Conservation (phyloP, 2,888 invertebrate genomes). For the Pheosia tremula region DNA sequence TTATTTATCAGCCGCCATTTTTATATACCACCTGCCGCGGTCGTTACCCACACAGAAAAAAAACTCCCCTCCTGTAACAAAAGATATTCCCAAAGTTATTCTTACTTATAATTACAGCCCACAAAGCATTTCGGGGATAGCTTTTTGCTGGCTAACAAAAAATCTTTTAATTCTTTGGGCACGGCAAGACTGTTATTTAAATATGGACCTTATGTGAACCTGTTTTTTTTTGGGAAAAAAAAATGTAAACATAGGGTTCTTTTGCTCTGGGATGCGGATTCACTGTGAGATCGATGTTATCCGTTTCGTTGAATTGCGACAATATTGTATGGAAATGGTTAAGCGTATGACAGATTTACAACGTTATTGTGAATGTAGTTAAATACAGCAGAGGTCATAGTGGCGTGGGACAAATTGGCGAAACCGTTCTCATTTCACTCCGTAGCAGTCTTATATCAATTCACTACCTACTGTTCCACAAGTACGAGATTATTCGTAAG, state of each 20-base stretch:
- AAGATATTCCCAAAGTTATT: slow-evolving; percentile 81
- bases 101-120: slow-evolving; percentile 77
- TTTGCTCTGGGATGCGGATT: slow-evolving; percentile 32
- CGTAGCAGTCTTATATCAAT: slow-evolving; percentile 22
- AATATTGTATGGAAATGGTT: slow-evolving; percentile 37
- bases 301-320: slow-evolving; percentile 40
- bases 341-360: slow-evolving; percentile 30
- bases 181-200: slow-evolving; percentile 57
- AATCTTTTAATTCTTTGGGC: slow-evolving; percentile 65
- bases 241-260: slow-evolving; percentile 77
- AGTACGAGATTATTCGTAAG: too few species aligned
- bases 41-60: slow-evolving; percentile 75
- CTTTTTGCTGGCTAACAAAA: slow-evolving; percentile 69
- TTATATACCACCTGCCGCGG: slow-evolving; percentile 81
- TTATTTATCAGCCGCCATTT: slow-evolving; percentile 72
- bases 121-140: slow-evolving; percentile 70
- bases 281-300: slow-evolving; percentile 46
- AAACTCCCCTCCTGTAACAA: slow-evolving; percentile 77
- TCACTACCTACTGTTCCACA: slow-evolving; percentile 13
- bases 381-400: slow-evolving; percentile 37
- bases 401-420: slow-evolving; percentile 38
- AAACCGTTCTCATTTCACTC: slow-evolving; percentile 23
- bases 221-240: slow-evolving; percentile 58
- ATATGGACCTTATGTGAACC: slow-evolving; percentile 57
- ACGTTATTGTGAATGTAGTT: slow-evolving; percentile 36